These are phyloP conservation scores for Amphilophus citrinellus DNA, from an alignment of 2,113 vertebrate species.

Conservation along the genomic window DNA sequence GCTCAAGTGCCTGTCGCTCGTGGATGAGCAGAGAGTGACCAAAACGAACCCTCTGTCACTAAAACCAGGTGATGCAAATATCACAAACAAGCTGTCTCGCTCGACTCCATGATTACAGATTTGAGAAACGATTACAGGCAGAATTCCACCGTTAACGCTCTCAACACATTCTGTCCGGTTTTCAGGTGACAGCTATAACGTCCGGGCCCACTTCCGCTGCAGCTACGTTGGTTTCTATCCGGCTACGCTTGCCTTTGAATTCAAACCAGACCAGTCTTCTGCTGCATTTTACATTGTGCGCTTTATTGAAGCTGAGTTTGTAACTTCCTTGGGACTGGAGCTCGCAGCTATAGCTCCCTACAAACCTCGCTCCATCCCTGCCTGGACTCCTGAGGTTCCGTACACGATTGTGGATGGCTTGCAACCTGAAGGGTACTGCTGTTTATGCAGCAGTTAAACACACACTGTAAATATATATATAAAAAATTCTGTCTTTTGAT, in stretches of 20 bases:
- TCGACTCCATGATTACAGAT: not conserved
- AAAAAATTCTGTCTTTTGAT: not conserved
- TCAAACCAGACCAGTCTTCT: constrained; percentile 71
- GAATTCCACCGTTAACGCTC: not conserved
- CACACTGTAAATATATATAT: not conserved
- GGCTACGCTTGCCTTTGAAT: constrained; percentile 82
- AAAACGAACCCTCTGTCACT: constrained; percentile 70
- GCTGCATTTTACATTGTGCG: constrained; percentile 85
- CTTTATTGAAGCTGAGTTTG: constrained; percentile 77
- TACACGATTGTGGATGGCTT: constrained; percentile 81
- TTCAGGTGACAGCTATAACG: constrained; percentile 80
- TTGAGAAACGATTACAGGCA: not conserved
- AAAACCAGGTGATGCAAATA: constrained; percentile 80
- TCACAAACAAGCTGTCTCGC: not conserved
- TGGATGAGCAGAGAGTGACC: constrained; percentile 67
- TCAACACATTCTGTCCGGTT: not conserved
- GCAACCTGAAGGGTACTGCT: constrained; percentile 80
- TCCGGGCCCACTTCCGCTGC: constrained; percentile 80
- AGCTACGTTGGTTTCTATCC: constrained; percentile 81
- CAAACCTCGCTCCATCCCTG: constrained; percentile 65
- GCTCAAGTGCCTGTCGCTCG: constrained; percentile 67
- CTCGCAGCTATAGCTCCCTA: constrained; percentile 84
- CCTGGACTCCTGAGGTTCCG: not conserved
- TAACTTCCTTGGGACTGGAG: constrained; percentile 80
- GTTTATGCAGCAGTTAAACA: not conserved